phyloP scores from a whole-genome alignment of 2,113 vertebrate species.

The Lipotes vexillifer region DNA sequence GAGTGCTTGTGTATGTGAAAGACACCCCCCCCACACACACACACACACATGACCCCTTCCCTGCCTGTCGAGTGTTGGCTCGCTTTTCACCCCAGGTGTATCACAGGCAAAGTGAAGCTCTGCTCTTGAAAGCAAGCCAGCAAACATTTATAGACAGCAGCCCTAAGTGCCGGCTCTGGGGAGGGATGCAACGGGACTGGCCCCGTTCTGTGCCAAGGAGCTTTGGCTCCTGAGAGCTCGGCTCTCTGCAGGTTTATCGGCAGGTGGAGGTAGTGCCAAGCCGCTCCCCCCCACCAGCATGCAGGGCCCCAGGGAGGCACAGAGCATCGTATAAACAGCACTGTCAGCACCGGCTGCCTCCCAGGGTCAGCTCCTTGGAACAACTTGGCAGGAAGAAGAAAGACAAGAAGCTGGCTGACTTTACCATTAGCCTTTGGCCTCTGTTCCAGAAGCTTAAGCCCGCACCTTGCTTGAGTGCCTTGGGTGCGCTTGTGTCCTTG shows the following conservation, averaged over 20 bases:
- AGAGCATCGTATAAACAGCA: neutral
- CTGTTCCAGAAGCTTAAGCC: neutral
- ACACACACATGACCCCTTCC: neutral
- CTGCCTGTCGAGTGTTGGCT: neutral
- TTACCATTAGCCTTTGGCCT: neutral
- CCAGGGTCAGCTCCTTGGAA: neutral
- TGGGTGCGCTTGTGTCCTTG: neutral
- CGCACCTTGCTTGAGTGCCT: neutral
- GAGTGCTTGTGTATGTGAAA: neutral
- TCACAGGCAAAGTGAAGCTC: neutral
- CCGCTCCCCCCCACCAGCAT: neutral
- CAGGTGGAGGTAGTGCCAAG: neutral
- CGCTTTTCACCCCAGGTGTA: neutral
- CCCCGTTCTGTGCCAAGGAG: constrained; percentile 24
- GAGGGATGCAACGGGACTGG: neutral
- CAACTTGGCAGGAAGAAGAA: constrained; percentile 43
- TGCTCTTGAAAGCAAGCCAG: constrained; percentile 22
- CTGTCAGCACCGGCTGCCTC: neutral
- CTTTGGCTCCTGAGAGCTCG: neutral
- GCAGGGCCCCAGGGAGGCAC: neutral
- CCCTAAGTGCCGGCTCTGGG: neutral
- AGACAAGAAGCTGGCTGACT: neutral
- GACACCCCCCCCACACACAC: neutral
- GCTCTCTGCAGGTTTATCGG: neutral
- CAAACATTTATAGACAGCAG: neutral